Evolutionary conservation across 2,888 invertebrate species (phyloP).

Genomic region (Emmelina monodactyla): DNA sequence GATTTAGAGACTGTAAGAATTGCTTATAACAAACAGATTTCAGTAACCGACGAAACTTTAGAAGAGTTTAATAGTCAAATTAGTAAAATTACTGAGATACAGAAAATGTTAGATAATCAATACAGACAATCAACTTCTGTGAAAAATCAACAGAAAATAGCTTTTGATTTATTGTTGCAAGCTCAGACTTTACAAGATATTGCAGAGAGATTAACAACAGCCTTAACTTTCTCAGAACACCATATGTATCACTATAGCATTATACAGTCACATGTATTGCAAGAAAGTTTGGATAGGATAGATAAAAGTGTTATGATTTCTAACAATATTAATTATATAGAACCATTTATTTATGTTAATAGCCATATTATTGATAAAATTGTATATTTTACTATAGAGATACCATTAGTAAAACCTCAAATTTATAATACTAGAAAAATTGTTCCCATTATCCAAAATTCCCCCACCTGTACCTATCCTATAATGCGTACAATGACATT

Average conservation of each 20-base stretch:
- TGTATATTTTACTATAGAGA: slow-evolving; percentile 8
- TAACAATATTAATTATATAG: slow-evolving; percentile 5
- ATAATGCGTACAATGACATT: slow-evolving; percentile 7
- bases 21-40: not conserved
- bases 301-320: slow-evolving; percentile 5
- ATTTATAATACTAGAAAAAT: slow-evolving; percentile 10
- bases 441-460: slow-evolving; percentile 10
- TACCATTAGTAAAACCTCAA: slow-evolving; percentile 9
- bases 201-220: slow-evolving; percentile 9
- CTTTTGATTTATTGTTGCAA: slow-evolving; percentile 10
- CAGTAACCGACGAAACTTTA: not conserved
- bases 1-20: not conserved
- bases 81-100: not conserved
- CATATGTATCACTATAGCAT: slow-evolving; percentile 12
- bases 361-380: not conserved
- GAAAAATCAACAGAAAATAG: slow-evolving; percentile 4
- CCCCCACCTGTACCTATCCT: slow-evolving; percentile 10
- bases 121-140: not conserved
- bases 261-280: slow-evolving; percentile 8
- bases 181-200: slow-evolving; percentile 10
- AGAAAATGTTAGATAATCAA: not conserved
- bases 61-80: slow-evolving; percentile 2
- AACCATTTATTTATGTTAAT: slow-evolving; percentile 5
- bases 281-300: slow-evolving; percentile 5
- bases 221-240: slow-evolving; percentile 11